Evolutionary conservation across 2,888 invertebrate species (phyloP).

Genomic region (Portevinia maculata): DNA sequence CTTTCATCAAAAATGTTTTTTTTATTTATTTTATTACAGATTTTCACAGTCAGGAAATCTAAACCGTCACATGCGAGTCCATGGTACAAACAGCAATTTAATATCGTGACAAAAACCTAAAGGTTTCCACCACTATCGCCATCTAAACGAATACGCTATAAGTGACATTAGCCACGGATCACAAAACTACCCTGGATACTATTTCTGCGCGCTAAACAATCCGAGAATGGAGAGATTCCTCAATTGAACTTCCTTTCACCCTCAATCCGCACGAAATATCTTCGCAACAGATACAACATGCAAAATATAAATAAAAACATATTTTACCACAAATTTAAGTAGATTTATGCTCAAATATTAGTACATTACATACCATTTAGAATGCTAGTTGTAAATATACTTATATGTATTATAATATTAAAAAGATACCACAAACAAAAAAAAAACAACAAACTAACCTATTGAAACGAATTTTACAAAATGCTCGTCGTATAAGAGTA

Average conservation of each 20-base stretch:
- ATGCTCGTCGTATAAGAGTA: slow-evolving; percentile 8
- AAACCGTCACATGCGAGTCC: slow-evolving; percentile 99
- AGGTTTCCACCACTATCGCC: slow-evolving; percentile 82
- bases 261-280: slow-evolving; percentile 11
- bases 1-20: too few species aligned
- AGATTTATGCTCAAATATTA: slow-evolving; percentile 74
- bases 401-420: not conserved
- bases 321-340: slow-evolving; percentile 50
- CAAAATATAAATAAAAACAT: slow-evolving; percentile 30
- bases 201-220: slow-evolving; percentile 82
- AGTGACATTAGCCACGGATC: slow-evolving; percentile 81
- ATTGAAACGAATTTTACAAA: slow-evolving; percentile 64
- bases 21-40: slow-evolving; percentile 79
- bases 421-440: slow-evolving; percentile 29
- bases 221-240: slow-evolving; percentile 82
- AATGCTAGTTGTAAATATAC: slow-evolving; percentile 63
- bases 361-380: slow-evolving; percentile 51
- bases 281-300: slow-evolving; percentile 33
- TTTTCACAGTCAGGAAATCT: slow-evolving; percentile 99
- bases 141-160: slow-evolving; percentile 81
- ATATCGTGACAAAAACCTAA: slow-evolving; percentile 86
- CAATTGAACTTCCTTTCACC: slow-evolving; percentile 58
- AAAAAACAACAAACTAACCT: slow-evolving; percentile 32
- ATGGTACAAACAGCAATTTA: slow-evolving; percentile 87
- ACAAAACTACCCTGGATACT: slow-evolving; percentile 82